phyloP scores from a whole-genome alignment of 2,888 invertebrate genomes.

The Galerucella pusilla region DNA sequence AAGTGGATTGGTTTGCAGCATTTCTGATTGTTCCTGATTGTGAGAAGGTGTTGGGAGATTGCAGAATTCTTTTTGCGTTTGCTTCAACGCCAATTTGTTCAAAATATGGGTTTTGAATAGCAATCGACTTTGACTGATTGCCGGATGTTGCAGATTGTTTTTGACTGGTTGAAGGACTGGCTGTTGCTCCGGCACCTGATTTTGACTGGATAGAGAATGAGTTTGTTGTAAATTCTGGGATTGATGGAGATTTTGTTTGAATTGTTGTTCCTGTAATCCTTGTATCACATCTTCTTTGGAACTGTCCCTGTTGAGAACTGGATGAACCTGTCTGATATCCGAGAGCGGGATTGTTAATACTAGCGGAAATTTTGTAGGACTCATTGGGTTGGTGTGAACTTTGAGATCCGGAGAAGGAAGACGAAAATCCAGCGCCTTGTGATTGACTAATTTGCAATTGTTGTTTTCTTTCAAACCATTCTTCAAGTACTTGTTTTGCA shows the following conservation, averaged over 20 bases:
- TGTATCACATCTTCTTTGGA: conserved; percentile 21
- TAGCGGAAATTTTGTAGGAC: conserved; percentile 13
- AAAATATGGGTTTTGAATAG: conserved; percentile 13
- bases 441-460: conserved; percentile 41
- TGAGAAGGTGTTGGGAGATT: conserved; percentile 12
- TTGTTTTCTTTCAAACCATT: conserved; percentile 48
- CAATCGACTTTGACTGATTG: conserved; percentile 9
- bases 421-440: conserved; percentile 35
- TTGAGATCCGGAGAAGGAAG: conserved; percentile 30
- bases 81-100: conserved; percentile 15
- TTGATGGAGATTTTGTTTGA: neutral
- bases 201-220: neutral
- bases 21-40: conserved; percentile 22
- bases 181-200: neutral
- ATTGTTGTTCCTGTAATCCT: conserved; percentile 12
- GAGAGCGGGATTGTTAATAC: conserved; percentile 1
- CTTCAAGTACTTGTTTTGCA: conserved; percentile 47
- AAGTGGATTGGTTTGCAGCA: neutral
- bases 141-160: neutral
- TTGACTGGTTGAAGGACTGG: neutral
- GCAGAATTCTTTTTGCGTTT: conserved; percentile 18
- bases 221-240: conserved; percentile 1
- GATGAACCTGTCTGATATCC: conserved; percentile 3
- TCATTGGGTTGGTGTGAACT: conserved; percentile 24
- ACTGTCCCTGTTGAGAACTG: conserved; percentile 18